Percentiles rank a stretch among this genome's conserved stretches.
These are phyloP conservation scores for Tokudaia muenninki DNA, from an alignment of 2,797 vertebrate genomes.

Conservation along the genomic window DNA sequence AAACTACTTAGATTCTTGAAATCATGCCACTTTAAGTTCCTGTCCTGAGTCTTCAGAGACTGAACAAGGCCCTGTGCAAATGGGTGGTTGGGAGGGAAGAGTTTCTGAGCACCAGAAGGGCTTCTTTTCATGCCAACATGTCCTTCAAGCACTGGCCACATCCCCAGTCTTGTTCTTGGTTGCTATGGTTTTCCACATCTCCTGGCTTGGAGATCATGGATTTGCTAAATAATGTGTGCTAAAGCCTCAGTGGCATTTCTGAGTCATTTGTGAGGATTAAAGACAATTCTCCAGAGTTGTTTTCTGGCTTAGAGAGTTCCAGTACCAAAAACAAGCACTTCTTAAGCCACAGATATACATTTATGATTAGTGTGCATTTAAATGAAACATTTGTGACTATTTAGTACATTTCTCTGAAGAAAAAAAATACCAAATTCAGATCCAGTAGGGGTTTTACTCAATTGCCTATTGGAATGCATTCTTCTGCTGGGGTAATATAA, in stretches of 20 bases:
- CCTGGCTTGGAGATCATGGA: constrained; percentile 9
- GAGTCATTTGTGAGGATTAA: constrained; percentile 71
- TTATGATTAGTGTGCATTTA: constrained; percentile 76
- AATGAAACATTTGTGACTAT: constrained; percentile 88
- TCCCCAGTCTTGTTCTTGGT: constrained; percentile 24
- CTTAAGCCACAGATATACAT: constrained; percentile 63
- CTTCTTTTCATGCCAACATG: neutral
- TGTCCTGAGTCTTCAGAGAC: neutral
- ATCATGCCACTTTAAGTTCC: neutral
- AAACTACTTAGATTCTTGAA: neutral
- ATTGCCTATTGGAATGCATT: constrained; percentile 77
- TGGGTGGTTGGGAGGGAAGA: neutral
- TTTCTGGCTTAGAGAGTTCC: constrained; percentile 58
- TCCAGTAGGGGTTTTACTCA: constrained; percentile 77
- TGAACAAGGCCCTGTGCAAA: neutral
- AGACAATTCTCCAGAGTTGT: constrained; percentile 64
- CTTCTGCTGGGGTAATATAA: constrained; percentile 73
- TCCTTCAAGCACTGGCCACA: neutral
- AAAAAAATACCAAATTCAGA: constrained; percentile 83
- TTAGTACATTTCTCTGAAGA: constrained; percentile 82
- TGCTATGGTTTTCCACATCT: constrained; percentile 69
- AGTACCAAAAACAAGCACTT: constrained; percentile 9
- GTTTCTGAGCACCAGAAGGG: neutral
- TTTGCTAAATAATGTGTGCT: constrained; percentile 60
- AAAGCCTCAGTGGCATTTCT: constrained; percentile 62